Evolutionary conservation across 1,140 invertebrate genomes (phyloP).

Genomic region (Euura lappo): DNA sequence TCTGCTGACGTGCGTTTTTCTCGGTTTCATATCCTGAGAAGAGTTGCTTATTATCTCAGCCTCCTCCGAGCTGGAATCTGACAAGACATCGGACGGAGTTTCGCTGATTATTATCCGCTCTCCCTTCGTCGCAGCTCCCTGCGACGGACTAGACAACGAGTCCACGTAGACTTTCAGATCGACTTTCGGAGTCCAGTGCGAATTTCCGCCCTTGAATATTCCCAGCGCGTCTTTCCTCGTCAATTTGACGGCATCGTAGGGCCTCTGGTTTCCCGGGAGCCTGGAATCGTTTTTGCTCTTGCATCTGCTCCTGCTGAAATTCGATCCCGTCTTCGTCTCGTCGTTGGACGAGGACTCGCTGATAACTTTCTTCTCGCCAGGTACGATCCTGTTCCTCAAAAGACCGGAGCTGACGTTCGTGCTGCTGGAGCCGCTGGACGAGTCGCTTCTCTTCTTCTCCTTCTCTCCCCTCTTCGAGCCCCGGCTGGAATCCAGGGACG

Average conservation of each 20-base stretch:
- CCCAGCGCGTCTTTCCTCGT: slow-evolving; percentile 21
- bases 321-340: not conserved
- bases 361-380: not conserved
- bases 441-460: too few relatives aligned
- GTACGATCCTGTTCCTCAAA: not conserved
- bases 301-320: not conserved
- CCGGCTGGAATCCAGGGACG: not conserved
- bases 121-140: not conserved
- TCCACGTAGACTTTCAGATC: not conserved
- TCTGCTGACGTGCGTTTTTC: slow-evolving; percentile 26
- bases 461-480: too few relatives aligned
- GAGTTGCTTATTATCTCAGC: slow-evolving; percentile 17
- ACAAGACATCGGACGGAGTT: slow-evolving; percentile 20
- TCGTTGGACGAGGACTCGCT: not conserved
- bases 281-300: not conserved
- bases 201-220: slow-evolving; percentile 21
- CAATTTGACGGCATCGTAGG: slow-evolving; percentile 15
- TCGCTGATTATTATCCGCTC: slow-evolving; percentile 21
- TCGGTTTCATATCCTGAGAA: slow-evolving; percentile 13
- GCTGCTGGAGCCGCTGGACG: not conserved
- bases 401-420: not conserved
- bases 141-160: slow-evolving; percentile 2
- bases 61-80: slow-evolving; percentile 28
- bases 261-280: slow-evolving; percentile 11
- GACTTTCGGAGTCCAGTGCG: slow-evolving; percentile 16